Evolutionary conservation across 2,797 vertebrate genomes (phyloP).

Genomic region (Poecilia gillii): DNA sequence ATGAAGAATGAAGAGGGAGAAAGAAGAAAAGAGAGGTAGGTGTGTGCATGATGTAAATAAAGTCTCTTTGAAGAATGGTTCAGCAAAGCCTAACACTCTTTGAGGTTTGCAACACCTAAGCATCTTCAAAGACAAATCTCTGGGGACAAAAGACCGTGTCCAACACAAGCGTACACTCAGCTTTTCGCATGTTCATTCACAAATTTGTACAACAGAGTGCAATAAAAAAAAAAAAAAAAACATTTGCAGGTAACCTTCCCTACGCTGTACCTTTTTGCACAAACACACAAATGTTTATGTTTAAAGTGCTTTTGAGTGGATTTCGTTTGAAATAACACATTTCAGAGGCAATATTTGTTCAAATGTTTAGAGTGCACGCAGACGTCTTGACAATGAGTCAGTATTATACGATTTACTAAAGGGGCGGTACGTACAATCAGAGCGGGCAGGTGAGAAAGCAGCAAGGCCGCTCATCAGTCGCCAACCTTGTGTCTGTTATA

Average conservation of each 20-base stretch:
- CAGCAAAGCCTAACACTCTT: conserved; percentile 65
- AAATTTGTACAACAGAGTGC: conserved; percentile 5
- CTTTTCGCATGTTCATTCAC: conserved; percentile 17
- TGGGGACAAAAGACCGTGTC: conserved; percentile 45
- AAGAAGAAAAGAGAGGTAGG: conserved; percentile 16
- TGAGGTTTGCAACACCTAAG: conserved; percentile 68
- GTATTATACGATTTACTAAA: conserved; percentile 24
- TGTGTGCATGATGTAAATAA: conserved; percentile 67
- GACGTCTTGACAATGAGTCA: conserved; percentile 11
- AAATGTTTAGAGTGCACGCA: not conserved
- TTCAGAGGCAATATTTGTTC: not conserved
- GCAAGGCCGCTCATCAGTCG: conserved; percentile 27
- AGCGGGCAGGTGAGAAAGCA: conserved; percentile 22
- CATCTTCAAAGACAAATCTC: conserved; percentile 64
- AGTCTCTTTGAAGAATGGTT: conserved; percentile 65
- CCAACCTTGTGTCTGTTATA: conserved; percentile 11
- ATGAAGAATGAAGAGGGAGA: conserved; percentile 17
- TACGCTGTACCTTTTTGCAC: not conserved
- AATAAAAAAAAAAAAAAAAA: not conserved
- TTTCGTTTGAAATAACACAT: not conserved
- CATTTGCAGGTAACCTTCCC: not conserved
- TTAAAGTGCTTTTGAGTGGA: not conserved
- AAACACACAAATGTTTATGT: not conserved
- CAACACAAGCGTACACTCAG: conserved; percentile 38
- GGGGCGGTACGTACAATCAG: not conserved